Evolutionary conservation across 2,113 vertebrate species (phyloP).

Genomic region (Hucho hucho): DNA sequence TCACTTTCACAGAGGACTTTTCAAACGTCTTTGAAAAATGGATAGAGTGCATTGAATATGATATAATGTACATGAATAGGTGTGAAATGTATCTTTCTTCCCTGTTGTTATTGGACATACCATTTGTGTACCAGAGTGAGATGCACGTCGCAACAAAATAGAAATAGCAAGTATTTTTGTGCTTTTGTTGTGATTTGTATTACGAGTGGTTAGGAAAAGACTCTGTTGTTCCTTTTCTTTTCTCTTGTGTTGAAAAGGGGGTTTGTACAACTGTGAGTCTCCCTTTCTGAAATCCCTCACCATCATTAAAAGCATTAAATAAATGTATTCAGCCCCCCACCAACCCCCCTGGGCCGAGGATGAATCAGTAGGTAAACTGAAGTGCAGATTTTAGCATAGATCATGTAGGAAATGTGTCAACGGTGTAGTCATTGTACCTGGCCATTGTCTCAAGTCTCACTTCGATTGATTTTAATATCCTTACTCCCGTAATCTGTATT

Average conservation of each 20-base stretch:
- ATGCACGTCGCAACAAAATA: background rate
- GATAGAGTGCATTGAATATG: no score
- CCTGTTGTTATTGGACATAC: no score
- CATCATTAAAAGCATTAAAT: background rate
- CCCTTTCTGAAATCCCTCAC: background rate
- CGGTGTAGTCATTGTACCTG: slow-evolving; percentile 8
- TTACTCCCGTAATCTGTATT: slow-evolving; percentile 38
- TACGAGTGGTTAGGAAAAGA: background rate
- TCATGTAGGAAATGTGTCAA: slow-evolving; percentile 9
- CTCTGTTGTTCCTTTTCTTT: background rate
- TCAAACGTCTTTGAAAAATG: no score
- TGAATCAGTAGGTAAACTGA: background rate
- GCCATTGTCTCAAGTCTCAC: slow-evolving; percentile 7
- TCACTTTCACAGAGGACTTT: background rate
- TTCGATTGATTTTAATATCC: slow-evolving; percentile 1
- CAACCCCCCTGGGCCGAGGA: background rate
- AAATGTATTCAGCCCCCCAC: background rate
- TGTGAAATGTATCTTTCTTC: background rate
- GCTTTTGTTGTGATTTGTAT: background rate
- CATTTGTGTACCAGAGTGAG: background rate
- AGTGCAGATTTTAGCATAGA: slow-evolving; percentile 9
- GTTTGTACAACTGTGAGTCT: background rate
- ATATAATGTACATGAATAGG: no score
- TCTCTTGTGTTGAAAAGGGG: slow-evolving; percentile 42
- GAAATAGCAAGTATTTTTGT: background rate